Base-by-base conservation (phyloP, 2,888 invertebrate species). In the Melikaiella ostensackeni region DNA sequence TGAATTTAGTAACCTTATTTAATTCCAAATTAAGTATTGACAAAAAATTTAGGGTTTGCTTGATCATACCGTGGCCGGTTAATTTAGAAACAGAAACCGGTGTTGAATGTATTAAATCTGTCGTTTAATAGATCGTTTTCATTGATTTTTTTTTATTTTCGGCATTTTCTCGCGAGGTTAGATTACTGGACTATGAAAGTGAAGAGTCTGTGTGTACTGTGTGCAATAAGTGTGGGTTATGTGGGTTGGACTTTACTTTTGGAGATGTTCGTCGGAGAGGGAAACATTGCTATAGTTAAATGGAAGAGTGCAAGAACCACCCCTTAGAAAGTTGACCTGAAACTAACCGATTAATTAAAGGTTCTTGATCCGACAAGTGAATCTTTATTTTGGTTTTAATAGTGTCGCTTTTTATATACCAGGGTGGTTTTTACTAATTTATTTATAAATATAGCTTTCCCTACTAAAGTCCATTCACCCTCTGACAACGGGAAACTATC, bases 401-500 rank as follows among this genome's bases (percentile, higher is more conserved):
- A 19, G n/a, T 21, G 6, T 63, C 9, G 6, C 13, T 21, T 13
- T 21, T 63, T 24, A 66, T 19, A 16, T 27, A 42, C 21, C 19
- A 70, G 70, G 50, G 70, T 70, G 70, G 50, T 70, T 27, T 50
- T 70, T 21, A 50, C 30, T 50, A 70, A 55, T 70, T 50, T 50
- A 50, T 70, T 30, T 75, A 57, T 76, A 75, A 80, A 77, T 77
- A 66, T 75, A 55, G 75, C 57, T 75, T 33, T 55, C 75, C 74
- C 75, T 78, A 77, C 80, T 85, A 85, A 80, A 83, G 84, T 86
- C 82, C 85, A 80, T 84, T 82, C 81, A 88, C 87, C 88, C 88
- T 88, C 87, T 88, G 88, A 86, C 87, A 88, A 88, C 86, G 86
- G 87, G 79, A 84, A 86, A 88, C 84, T 86, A 88, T 84, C 84